Base-by-base conservation (phyloP, 1,140 invertebrate species). In the Rhyzopertha dominica region DNA sequence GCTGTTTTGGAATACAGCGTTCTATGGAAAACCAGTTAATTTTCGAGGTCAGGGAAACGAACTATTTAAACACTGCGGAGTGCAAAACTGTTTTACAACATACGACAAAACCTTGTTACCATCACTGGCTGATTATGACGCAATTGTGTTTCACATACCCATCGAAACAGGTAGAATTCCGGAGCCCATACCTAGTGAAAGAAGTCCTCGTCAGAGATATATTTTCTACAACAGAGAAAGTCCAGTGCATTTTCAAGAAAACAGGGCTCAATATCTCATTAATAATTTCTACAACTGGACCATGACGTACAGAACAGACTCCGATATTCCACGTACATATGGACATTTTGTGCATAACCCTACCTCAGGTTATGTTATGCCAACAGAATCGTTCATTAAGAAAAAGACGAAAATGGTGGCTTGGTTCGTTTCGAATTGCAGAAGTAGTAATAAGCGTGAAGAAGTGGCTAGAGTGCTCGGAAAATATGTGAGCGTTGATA, bases 351-450 rank as follows among this genome's bases (percentile, higher is more conserved):
- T n/a, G n/a, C n/a, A 18, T n/a, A 39, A 32, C 19, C 8, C 4
- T 2, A 28, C 14, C 5, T 44, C 18, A 16, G 22, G 12, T 10
- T 49, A 49, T 20, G 10, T 22, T 4, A 29, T 36, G 17, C 48
- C 48, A 17, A 35, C 9, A 2, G 18, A 10, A 2, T 9, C 56
- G 53, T 46, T 7, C 48, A 58, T 51, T 20, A 34, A 37, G 17
- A 40, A 47, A 10, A 74, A 73, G 47, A 64, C 42, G 5, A 73
- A 69, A 48, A 58, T 66, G 36, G 72, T 72, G 4, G 75, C 74
- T 10, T 81, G 78, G 78, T 72, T 82, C 38, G 75, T 77, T 0
- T 78, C 76, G 19, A 77, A 82, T 53, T 85, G 82, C 57, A 38
- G 63, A 7, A 72, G 73, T 0, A 42, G 62, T 1, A 77, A 74